These are phyloP conservation scores for Nemotelus nigrinus DNA, from an alignment of 2,888 invertebrate genomes.

Conservation along the genomic window DNA sequence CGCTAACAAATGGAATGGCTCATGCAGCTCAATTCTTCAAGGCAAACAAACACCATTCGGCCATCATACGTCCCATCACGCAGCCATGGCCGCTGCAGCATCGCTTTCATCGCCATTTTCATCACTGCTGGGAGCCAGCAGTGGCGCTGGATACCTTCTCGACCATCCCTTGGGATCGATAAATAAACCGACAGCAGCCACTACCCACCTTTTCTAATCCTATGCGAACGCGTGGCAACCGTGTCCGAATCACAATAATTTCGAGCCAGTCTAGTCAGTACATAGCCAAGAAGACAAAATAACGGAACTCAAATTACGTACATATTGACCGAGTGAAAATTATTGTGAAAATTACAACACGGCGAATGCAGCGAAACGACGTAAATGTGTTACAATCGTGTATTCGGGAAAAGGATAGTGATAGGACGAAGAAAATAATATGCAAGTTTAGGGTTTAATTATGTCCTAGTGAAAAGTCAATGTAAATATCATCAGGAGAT, in stretches of 20 bases:
- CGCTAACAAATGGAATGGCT: constrained; percentile 52
- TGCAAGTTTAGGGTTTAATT: too few species aligned
- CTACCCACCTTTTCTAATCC: constrained; percentile 43
- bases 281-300: not conserved
- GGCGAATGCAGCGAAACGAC: too few species aligned
- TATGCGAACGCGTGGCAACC: not conserved
- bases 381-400: too few species aligned
- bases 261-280: not conserved
- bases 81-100: constrained; percentile 51
- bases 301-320: too few species aligned
- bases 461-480: not conserved
- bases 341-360: too few species aligned
- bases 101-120: constrained; percentile 54
- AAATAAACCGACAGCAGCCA: constrained; percentile 37
- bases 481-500: constrained; percentile 21
- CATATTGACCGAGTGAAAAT: too few species aligned
- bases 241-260: not conserved
- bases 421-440: too few species aligned
- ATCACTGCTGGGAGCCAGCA: constrained; percentile 51
- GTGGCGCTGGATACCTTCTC: constrained; percentile 52
- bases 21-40: constrained; percentile 51
- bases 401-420: too few species aligned
- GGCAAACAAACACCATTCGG: constrained; percentile 44
- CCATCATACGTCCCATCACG: constrained; percentile 52
- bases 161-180: constrained; percentile 54